A percentile compares a stretch with the other conserved stretches of the same genome.
phyloP scores from a whole-genome alignment of 1,140 invertebrate species.

The Drosophila sp. region DNA sequence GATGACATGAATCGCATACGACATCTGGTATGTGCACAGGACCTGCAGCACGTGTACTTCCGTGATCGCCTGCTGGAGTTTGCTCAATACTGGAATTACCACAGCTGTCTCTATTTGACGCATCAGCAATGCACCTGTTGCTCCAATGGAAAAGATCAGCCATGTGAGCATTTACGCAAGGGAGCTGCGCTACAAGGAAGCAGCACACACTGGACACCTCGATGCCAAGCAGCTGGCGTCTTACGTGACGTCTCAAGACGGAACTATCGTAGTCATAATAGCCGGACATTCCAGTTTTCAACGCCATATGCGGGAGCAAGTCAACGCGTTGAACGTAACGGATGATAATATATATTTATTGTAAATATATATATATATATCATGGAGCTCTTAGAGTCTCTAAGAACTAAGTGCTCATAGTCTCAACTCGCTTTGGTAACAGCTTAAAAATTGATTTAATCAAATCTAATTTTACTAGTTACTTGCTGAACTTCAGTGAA shows the following conservation, averaged over 20 bases:
- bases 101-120: conserved; percentile 61
- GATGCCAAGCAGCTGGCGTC: conserved; percentile 23
- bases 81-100: conserved; percentile 76
- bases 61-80: conserved; percentile 66
- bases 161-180: not conserved
- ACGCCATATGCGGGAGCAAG: conserved; percentile 22
- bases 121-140: conserved; percentile 45
- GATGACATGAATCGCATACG: conserved; percentile 71
- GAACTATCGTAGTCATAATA: conserved; percentile 41
- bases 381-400: too few relatives aligned
- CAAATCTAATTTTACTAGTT: too few relatives aligned
- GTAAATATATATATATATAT: conserved; percentile 36
- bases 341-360: conserved; percentile 48
- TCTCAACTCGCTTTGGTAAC: too few relatives aligned
- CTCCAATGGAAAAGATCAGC: not conserved
- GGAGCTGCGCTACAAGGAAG: conserved; percentile 64
- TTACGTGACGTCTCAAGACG: not conserved
- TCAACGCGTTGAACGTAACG: conserved; percentile 15
- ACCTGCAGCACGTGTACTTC: conserved; percentile 71
- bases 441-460: too few relatives aligned
- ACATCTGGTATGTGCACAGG: conserved; percentile 65
- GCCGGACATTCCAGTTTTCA: conserved; percentile 61
- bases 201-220: conserved; percentile 35
- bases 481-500: too few relatives aligned
- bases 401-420: too few relatives aligned